phyloP scores from a whole-genome alignment of 2,113 vertebrate species.

The Dromaius novaehollandiae region DNA sequence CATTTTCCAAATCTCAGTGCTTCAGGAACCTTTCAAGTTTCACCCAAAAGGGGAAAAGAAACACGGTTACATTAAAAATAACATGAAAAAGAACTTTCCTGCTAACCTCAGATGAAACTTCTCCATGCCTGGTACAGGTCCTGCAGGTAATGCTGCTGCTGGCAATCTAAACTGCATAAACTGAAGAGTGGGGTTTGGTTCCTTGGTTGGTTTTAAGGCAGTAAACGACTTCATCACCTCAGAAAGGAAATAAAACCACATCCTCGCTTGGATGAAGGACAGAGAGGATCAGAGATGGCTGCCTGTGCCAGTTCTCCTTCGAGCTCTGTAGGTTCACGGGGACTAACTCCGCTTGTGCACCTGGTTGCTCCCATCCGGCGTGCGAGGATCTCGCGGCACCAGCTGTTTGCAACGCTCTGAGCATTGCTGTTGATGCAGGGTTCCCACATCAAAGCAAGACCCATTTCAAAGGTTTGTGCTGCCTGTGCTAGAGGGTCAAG shows the following conservation, averaged over 20 bases:
- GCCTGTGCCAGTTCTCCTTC: not conserved
- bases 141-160: not conserved
- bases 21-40: not conserved
- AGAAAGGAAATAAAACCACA: conserved; percentile 28
- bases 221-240: conserved; percentile 40
- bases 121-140: not conserved
- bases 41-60: not conserved
- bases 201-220: conserved; percentile 42
- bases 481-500: not conserved
- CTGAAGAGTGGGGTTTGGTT: not conserved
- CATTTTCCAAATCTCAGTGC: not conserved
- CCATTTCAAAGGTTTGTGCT: not conserved
- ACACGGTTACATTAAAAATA: fast-evolving
- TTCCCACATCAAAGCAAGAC: not conserved
- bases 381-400: not conserved
- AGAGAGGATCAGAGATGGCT: not conserved
- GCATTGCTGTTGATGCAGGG: not conserved
- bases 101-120: not conserved
- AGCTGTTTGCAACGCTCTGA: not conserved
- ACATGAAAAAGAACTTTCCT: not conserved
- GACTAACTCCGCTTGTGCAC: not conserved
- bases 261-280: conserved; percentile 13
- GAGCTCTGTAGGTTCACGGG: not conserved
- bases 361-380: not conserved
- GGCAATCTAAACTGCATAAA: not conserved